phyloP scores from a whole-genome alignment of 2,888 invertebrate species.

The Tridacna gigas region DNA sequence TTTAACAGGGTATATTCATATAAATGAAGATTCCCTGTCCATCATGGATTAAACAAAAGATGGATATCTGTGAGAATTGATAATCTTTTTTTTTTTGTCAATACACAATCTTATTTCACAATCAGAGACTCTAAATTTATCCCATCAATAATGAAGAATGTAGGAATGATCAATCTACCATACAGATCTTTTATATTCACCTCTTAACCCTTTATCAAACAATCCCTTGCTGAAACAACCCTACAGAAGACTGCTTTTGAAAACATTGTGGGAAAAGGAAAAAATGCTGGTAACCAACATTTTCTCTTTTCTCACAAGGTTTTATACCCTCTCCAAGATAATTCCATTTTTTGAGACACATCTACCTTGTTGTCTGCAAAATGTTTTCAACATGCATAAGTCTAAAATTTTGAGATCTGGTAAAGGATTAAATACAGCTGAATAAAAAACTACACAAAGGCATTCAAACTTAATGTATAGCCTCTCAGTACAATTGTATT shows the following conservation, averaged over 20 bases:
- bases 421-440: not conserved
- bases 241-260: no score
- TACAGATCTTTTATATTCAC: not conserved
- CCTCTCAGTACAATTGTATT: not conserved
- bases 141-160: constrained; percentile 24
- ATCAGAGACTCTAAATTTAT: constrained; percentile 27
- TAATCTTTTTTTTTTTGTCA: constrained; percentile 13
- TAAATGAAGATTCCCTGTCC: no score
- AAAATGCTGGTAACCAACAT: no score
- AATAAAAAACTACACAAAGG: not conserved
- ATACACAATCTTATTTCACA: constrained; percentile 25
- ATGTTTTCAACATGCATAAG: no score
- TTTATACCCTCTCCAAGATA: no score
- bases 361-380: no score
- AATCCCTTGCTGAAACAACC: not conserved
- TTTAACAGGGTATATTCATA: no score
- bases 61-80: not conserved
- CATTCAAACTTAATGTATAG: constrained; percentile 12
- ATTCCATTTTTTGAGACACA: no score
- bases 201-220: not conserved
- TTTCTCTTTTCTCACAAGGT: no score
- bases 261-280: no score
- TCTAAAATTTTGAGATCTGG: no score
- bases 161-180: not conserved
- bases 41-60: constrained; percentile 10